Base-by-base conservation (phyloP, 2,888 invertebrate genomes). In the Microctonus hyperodae region DNA sequence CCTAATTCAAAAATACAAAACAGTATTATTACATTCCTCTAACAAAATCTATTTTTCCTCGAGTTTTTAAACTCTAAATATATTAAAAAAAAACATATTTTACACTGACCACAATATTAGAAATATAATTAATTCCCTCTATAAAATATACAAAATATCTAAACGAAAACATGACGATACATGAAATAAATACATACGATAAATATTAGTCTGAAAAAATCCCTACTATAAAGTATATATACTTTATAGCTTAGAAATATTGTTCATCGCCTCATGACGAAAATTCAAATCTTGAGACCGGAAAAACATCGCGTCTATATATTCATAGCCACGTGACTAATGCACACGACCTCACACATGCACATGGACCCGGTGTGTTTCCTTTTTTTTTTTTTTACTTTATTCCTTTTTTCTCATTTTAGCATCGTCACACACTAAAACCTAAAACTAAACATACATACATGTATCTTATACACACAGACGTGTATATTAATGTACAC, bases 281-380 rank as follows among this genome's bases (percentile, higher is more conserved):
- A 22, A 60, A 16, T 25, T 28, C 22, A 13, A 3, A n/a, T 53
- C 23, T 51, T n/a, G 25, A 64, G 25, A 62, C 59, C 67, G 67
- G 67, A 67, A 67, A 67, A 67, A 40, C 63, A 63, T 23, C 37
- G 31, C 58, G 20, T 40, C 33, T 22, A n/a, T 28, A 48, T 23
- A n/a, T 53, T 53, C 25, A 11, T 13, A 53, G 1, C n/a, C 57
- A 62, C 57, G 57, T 67, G 57, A 67, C 62, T 57, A 37, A 62
- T 62, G 35, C 37, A 25, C 35, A 53, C 25, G 61, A 55, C 61
- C 56, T 55, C 56, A 60, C 61, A 56, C 61, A 66, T 44, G n/a
- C 40, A 59, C 16, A 44, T 16, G 44, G 1, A 55, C 55, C 1
- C 13, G 9, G 11, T 28, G 13, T 59, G 28, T n/a, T 33, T 16